Evolutionary conservation across 2,113 vertebrate genomes (phyloP).

Genomic region (Archilochus colubris): DNA sequence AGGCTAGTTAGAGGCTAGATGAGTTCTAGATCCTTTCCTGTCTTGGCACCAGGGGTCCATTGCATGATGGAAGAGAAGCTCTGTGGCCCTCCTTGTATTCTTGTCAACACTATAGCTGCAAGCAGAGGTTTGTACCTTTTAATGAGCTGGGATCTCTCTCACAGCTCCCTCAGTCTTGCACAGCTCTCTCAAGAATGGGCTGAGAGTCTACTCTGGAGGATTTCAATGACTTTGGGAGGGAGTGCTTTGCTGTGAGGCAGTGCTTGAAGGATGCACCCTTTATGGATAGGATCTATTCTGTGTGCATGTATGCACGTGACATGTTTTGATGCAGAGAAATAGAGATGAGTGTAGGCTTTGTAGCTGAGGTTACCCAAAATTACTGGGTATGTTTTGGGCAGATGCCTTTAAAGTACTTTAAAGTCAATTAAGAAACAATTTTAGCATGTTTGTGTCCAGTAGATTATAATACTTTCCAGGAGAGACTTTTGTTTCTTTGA

Average conservation of each 20-base stretch:
- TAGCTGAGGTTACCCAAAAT: not conserved
- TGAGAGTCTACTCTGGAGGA: not conserved
- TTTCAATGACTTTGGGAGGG: not conserved
- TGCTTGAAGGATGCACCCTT: not conserved
- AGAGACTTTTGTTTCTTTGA: not conserved
- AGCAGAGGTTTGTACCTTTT: not conserved
- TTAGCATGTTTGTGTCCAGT: not conserved
- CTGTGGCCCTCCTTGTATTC: rapidly evolving
- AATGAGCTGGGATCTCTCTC: not conserved
- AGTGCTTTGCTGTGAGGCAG: rapidly evolving
- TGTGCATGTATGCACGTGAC: not conserved
- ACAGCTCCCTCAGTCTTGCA: not conserved
- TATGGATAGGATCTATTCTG: not conserved
- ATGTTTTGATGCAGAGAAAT: not conserved
- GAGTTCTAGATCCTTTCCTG: not conserved
- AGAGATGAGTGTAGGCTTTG: not conserved
- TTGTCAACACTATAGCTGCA: not conserved
- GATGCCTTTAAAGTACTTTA: not conserved
- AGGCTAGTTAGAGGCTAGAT: not conserved
- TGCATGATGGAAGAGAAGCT: not conserved
- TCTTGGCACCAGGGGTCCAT: not conserved
- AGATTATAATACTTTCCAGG: not conserved
- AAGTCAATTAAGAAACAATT: not conserved
- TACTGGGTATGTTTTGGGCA: not conserved
- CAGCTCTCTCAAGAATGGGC: not conserved